Conservation (phyloP, 2,888 invertebrate species). For the Sinohyriopsis cumingii region DNA sequence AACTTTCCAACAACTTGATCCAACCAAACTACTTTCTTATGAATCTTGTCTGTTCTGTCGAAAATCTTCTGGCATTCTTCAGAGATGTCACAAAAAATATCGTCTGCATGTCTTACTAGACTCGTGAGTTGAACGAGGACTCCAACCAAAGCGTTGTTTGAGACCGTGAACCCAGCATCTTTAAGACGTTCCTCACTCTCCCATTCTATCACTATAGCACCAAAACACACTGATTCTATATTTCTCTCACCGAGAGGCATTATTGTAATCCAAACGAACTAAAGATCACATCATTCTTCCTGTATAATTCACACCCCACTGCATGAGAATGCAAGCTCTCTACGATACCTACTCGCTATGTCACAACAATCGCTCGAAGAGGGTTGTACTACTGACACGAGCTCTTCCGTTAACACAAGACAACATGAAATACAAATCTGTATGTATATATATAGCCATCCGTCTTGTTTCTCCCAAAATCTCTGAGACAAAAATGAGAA, state of each 20-base stretch:
- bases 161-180: constrained; percentile 42
- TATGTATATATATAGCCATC: too few relatives aligned
- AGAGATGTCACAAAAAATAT: constrained; percentile 62
- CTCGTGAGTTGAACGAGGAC: constrained; percentile 62
- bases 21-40: constrained; percentile 35
- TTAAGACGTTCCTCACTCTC: constrained; percentile 39
- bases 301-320: too few relatives aligned
- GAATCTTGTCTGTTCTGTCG: constrained; percentile 53
- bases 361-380: too few relatives aligned
- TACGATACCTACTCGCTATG: too few relatives aligned
- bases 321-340: too few relatives aligned
- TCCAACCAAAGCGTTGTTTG: constrained; percentile 56
- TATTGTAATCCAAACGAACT: constrained; percentile 17
- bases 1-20: constrained; percentile 42
- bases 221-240: constrained; percentile 52
- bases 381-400: too few relatives aligned
- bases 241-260: constrained; percentile 60
- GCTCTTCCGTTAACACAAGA: too few relatives aligned
- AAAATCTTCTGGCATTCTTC: constrained; percentile 63
- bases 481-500: too few relatives aligned
- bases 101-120: constrained; percentile 64
- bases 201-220: constrained; percentile 41
- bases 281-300: constrained; percentile 15
- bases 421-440: too few relatives aligned
- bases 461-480: too few relatives aligned